A percentile compares a stretch with the other conserved stretches of the same genome.
phyloP scores from a whole-genome alignment of 30 jellyfish, hydroid and myxozoan genomes.

The Aurelia sp. region DNA sequence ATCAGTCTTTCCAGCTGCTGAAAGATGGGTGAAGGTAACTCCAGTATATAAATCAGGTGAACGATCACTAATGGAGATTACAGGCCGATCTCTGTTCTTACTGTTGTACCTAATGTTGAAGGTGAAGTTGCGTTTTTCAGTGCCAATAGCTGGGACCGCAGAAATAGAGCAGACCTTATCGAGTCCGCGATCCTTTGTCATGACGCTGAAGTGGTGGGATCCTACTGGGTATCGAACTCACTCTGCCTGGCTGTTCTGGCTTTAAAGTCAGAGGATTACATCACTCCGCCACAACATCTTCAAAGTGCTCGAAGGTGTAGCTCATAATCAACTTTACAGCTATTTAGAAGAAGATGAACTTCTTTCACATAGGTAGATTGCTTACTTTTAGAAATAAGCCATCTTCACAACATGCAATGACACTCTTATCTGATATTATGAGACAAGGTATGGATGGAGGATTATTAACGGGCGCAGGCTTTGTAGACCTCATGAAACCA shows the following conservation, averaged over 20 bases:
- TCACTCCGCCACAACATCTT: no score
- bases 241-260: no score
- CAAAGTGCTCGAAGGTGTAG: conserved; percentile 2
- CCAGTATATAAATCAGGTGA: conserved; percentile 55
- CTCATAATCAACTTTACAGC: not conserved
- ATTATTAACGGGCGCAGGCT: conserved; percentile 8
- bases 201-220: no score
- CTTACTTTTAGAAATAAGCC: conserved; percentile 20
- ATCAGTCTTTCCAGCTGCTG: conserved; percentile 46
- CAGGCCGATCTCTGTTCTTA: conserved; percentile 46
- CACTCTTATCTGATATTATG: conserved; percentile 19
- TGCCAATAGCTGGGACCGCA: no score
- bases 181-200: no score
- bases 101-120: conserved; percentile 26
- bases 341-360: no score
- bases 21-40: conserved; percentile 30
- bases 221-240: no score
- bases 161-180: no score
- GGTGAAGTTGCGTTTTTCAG: no score
- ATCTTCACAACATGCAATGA: conserved; percentile 32
- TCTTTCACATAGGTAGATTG: conserved; percentile 27
- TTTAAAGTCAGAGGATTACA: no score
- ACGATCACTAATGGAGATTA: conserved; percentile 44
- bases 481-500: conserved; percentile 30
- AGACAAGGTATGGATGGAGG: conserved; percentile 33